A percentile compares a stretch with the other conserved stretches of the same genome.
Conservation (phyloP, 2,797 vertebrate species). For the Gadopsis bispinosus region DNA sequence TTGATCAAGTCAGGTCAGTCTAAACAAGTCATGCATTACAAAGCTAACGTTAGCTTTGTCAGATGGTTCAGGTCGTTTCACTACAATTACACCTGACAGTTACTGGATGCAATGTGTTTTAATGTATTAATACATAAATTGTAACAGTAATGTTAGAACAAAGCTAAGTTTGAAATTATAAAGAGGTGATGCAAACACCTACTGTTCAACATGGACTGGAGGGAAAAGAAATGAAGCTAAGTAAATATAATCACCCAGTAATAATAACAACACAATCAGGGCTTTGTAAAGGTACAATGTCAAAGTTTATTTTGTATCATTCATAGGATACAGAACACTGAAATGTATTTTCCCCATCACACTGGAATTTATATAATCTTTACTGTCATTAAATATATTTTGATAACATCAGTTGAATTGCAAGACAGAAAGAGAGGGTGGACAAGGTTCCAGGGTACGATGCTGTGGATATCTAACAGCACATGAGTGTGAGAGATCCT, state of each 20-base stretch:
- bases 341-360: conserved; percentile 79
- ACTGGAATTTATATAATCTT: conserved; percentile 82
- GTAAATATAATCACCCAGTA: neutral
- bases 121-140: neutral
- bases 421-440: conserved; percentile 63
- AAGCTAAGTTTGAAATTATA: neutral
- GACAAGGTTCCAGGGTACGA: conserved; percentile 52
- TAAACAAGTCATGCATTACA: neutral
- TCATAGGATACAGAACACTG: conserved; percentile 86
- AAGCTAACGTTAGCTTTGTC: neutral
- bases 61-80: neutral
- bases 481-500: conserved; percentile 39
- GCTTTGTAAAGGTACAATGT: conserved; percentile 81
- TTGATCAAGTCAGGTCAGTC: too few relatives aligned
- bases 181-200: neutral
- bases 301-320: conserved; percentile 87
- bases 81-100: neutral
- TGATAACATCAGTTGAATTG: conserved; percentile 79
- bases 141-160: neutral
- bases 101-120: neutral
- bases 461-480: conserved; percentile 54
- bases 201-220: neutral
- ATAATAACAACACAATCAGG: conserved; percentile 35
- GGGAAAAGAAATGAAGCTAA: neutral
- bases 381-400: conserved; percentile 80